A percentile compares a stretch with the other conserved stretches of the same genome.
These are phyloP conservation scores for Urophycis tenuis DNA, from an alignment of 2,797 vertebrate genomes.

Conservation along the genomic window DNA sequence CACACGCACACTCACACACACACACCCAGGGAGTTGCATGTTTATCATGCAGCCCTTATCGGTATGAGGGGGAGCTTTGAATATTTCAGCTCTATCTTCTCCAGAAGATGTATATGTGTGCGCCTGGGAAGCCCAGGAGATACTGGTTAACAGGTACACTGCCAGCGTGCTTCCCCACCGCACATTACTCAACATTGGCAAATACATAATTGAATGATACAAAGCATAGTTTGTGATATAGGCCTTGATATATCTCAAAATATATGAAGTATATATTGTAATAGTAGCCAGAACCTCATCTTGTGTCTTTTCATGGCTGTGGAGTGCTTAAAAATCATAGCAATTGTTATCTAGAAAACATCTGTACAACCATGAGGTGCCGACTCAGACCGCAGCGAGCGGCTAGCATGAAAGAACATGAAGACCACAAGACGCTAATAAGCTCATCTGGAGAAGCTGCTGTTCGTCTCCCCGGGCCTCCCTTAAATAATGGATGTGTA, in stretches of 20 bases:
- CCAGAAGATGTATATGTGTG: slow-evolving; percentile 19
- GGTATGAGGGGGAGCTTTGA: slow-evolving; percentile 48
- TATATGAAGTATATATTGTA: too few species aligned
- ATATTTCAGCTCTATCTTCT: slow-evolving; percentile 38
- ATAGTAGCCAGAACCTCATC: too few species aligned
- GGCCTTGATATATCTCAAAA: too few species aligned
- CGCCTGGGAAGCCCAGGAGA: neutral
- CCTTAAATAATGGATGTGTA: slow-evolving; percentile 60
- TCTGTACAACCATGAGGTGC: slow-evolving; percentile 22
- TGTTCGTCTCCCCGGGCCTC: slow-evolving; percentile 49
- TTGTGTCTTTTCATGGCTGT: too few species aligned
- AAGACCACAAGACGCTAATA: slow-evolving; percentile 46
- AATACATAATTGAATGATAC: too few species aligned
- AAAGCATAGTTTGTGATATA: too few species aligned
- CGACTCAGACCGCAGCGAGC: slow-evolving; percentile 31
- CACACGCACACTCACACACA: too few species aligned
- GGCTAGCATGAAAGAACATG: slow-evolving; percentile 41
- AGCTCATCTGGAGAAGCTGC: slow-evolving; percentile 52
- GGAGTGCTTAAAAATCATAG: too few species aligned
- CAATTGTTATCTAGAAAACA: too few species aligned
- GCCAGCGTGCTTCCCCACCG: too few species aligned
- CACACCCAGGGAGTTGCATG: neutral
- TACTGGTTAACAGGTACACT: too few species aligned
- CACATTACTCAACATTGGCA: too few species aligned
- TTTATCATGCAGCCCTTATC: slow-evolving; percentile 43